These are phyloP conservation scores for Corapipo altera DNA, from an alignment of 2,113 vertebrate genomes.

Conservation along the genomic window DNA sequence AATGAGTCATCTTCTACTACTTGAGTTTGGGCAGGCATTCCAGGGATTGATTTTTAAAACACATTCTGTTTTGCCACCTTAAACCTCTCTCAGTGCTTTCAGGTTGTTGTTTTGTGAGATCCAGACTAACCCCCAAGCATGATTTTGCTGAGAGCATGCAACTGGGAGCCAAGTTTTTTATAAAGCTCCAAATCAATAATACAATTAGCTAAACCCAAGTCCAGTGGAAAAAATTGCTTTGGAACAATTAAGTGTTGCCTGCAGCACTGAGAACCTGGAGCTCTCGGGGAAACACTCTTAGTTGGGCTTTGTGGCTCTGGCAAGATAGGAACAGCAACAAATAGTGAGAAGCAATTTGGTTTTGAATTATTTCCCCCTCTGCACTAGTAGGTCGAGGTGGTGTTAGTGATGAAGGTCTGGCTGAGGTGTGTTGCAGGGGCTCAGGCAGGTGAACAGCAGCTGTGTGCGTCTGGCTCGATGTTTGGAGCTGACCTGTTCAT, in stretches of 20 bases:
- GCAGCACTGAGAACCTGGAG: neutral
- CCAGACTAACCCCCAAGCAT: neutral
- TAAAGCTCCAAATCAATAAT: neutral
- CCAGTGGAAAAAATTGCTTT: neutral
- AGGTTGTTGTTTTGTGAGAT: neutral
- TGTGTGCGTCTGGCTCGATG: neutral
- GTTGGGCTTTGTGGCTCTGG: neutral
- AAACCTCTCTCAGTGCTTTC: neutral
- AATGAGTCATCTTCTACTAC: neutral
- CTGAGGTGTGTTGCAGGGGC: neutral
- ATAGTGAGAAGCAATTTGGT: neutral
- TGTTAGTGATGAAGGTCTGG: neutral
- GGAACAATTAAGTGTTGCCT: neutral
- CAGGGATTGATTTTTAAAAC: neutral
- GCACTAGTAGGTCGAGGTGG: neutral
- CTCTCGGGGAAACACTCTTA: neutral
- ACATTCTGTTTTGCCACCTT: neutral
- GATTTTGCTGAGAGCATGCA: neutral
- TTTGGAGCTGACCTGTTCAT: neutral
- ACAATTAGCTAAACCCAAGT: neutral
- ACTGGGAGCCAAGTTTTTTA: neutral
- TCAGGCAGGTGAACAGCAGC: neutral
- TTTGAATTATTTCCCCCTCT: neutral
- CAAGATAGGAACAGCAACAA: neutral
- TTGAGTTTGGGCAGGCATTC: neutral